Base-by-base conservation (phyloP, 2,797 vertebrate species). In the Basileuterus tristriatus region DNA sequence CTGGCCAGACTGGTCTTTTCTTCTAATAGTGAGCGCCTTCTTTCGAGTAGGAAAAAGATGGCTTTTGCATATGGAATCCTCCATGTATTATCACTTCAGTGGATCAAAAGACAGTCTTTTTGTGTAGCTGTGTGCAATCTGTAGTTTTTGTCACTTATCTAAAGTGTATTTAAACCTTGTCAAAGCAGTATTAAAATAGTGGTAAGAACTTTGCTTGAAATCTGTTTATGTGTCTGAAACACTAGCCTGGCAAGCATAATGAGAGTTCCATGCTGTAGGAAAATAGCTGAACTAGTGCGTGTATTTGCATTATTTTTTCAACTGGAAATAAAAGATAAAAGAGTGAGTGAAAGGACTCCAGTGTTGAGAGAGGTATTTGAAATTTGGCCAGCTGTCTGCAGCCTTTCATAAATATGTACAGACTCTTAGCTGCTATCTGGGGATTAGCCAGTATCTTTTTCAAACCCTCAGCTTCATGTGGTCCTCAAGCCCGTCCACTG, bases 151-250 rank as follows among this genome's bases (percentile, higher is more conserved):
- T 91, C 72, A 65, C 65, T 91, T 88, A 41, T 30, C 55, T 85
- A 41, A 83, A 74, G 75, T 91, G 87, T 88, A 87, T 93, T 90
- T 89, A 89, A 94, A 75, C 43, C 44, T 90, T 92, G 75, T 87
- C 93, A 93, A 80, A 96, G 67, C 55, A 78, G 26, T 81, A 78
- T 83, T 92, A 83, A 96, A 87, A 74, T 77, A 85, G 79, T 53
- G 65, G 59, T 85, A 87, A 89, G 64, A 87, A 78, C 52, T 91
- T 70, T 72, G 63, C 86, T 93, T 95, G 65, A 74, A 95, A 79
- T 93, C 80, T 92, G 69, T 86, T 89, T 83, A 49, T 79, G 15
- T 46, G 75, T 92, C 82, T 93, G 75, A 96, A 90, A 79, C 62
- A 78, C 67, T 86, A 90, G 27, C 69, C 47, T 82, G 71, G 47